These are phyloP conservation scores for Fragum whitleyi DNA, from an alignment of 2,888 invertebrate species.

Conservation along the genomic window DNA sequence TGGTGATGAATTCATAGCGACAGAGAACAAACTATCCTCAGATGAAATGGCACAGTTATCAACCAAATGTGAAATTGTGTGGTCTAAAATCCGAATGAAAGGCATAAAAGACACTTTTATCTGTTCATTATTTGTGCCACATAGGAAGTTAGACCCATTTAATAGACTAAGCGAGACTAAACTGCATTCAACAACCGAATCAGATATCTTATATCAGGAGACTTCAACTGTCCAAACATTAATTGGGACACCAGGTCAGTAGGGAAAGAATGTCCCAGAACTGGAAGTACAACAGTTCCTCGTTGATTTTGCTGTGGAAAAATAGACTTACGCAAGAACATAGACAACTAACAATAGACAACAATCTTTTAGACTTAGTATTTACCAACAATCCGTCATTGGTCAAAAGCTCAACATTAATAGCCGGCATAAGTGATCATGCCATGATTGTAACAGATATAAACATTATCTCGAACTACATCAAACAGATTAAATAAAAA, in stretches of 20 bases:
- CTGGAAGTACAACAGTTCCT: slow-evolving; percentile 47
- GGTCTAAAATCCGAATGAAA: slow-evolving; percentile 30
- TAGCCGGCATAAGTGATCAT: slow-evolving; percentile 53
- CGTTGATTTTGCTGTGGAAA: slow-evolving; percentile 28
- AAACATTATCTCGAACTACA: slow-evolving; percentile 23
- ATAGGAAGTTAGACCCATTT: background rate
- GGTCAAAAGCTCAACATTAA: slow-evolving; percentile 35
- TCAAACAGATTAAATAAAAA: slow-evolving; percentile 30
- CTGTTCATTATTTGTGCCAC: slow-evolving; percentile 51
- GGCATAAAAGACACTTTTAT: slow-evolving; percentile 26
- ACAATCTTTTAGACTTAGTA: slow-evolving; percentile 49
- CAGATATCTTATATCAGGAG: slow-evolving; percentile 38
- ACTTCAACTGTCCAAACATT: slow-evolving; percentile 57
- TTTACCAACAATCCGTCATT: slow-evolving; percentile 56
- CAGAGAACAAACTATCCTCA: background rate
- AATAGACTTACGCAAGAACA: too few relatives aligned
- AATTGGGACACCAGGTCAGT: slow-evolving; percentile 32
- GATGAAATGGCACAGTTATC: slow-evolving; percentile 32
- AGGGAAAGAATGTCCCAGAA: slow-evolving; percentile 25
- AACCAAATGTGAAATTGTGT: slow-evolving; percentile 45
- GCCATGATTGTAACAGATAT: slow-evolving; percentile 51
- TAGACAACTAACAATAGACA: slow-evolving; percentile 35
- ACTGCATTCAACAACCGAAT: background rate
- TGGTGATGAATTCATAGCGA: slow-evolving; percentile 37
- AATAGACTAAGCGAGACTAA: background rate